These are phyloP conservation scores for Rhamnusium bicolor DNA, from an alignment of 2,888 invertebrate genomes.

Conservation along the genomic window DNA sequence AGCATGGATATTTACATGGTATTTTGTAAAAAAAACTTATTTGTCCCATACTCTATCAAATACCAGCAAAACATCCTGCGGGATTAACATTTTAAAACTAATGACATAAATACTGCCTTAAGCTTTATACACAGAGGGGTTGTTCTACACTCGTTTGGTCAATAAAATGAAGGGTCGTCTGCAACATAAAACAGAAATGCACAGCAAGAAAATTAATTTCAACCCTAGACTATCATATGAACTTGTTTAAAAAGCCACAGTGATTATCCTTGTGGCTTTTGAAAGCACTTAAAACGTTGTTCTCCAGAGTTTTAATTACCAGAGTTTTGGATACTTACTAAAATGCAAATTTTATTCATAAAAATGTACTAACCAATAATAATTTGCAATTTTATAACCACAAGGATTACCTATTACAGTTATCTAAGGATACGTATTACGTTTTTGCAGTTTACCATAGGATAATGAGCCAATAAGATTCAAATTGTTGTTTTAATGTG, in stretches of 20 bases:
- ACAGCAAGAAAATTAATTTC: constrained; percentile 1
- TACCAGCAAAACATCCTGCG: neutral
- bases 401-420: too few relatives aligned
- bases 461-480: too few relatives aligned
- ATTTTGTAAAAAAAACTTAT: too few relatives aligned
- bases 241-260: neutral
- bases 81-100: neutral
- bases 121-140: neutral
- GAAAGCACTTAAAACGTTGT: neutral
- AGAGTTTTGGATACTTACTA: neutral
- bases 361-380: neutral
- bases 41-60: neutral
- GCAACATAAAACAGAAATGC: neutral
- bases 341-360: neutral
- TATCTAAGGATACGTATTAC: too few relatives aligned
- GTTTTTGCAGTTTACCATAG: too few relatives aligned
- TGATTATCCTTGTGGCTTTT: neutral
- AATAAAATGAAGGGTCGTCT: constrained; percentile 2
- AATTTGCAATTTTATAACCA: neutral
- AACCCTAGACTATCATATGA: neutral
- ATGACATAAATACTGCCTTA: neutral
- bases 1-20: too few relatives aligned
- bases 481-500: too few relatives aligned
- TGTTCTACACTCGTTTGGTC: neutral
- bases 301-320: neutral